Base-by-base conservation (phyloP, 2,888 invertebrate species). In the Hoplodrina ambigua region DNA sequence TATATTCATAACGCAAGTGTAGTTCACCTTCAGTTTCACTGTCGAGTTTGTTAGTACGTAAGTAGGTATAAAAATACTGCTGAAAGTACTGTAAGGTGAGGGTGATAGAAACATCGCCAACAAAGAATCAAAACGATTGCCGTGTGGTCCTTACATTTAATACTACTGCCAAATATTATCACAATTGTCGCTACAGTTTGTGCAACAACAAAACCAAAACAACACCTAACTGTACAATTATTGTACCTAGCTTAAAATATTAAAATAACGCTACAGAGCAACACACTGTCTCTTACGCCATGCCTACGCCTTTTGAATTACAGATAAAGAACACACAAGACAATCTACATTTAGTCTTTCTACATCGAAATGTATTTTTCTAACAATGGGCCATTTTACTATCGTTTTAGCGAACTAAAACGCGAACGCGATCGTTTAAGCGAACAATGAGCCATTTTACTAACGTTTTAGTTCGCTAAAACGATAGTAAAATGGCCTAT, bases 151-250 rank as follows among this genome's bases (percentile, higher is more conserved):
- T 85, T 86, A 86, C 55, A 78, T 78, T 79, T 79, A 83, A 68
- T 60, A 82, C 85, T 87, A 86, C 82, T 75, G 82, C 74, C 75
- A 72, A 81, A 84, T 84, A 83, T 83, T 86, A 86, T 86, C 85
- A 86, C 86, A 84, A 84, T 84, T 75, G 75, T 83, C 71, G 80
- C 82, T 83, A 83, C 80, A 83, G 69, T 75, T 74, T 81, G 80
- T 84, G 83, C 83, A 81, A 75, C 72, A 82, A 82, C 69, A 72
- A 75, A 84, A 78, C 46, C 59, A 65, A 72, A 76, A 58, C 13
- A 78, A 72, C 71, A 72, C 46, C 55, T 71, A 69, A 60, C 64
- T 69, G 58, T 59, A 63, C 56, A 69, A 61, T 50, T 17, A 6
- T 19, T 56, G 62, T 60, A 66, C 66, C 79, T 66, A 78, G 62